These are phyloP conservation scores for Desoria tigrina DNA, from an alignment of 2,888 invertebrate species.

Conservation along the genomic window DNA sequence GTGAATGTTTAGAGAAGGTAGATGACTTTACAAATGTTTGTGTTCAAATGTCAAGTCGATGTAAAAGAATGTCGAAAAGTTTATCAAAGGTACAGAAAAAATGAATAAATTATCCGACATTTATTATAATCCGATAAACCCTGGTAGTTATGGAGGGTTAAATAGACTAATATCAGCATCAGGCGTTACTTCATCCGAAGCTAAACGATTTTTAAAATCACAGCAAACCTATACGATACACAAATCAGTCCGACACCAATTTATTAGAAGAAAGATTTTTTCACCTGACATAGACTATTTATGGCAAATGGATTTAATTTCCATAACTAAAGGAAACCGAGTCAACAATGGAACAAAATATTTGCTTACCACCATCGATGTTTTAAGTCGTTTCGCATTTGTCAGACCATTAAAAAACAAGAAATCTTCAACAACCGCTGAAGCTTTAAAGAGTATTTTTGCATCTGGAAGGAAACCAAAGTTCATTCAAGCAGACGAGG, in stretches of 20 bases:
- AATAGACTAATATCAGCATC: conserved; percentile 4
- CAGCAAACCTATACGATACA: conserved; percentile 3
- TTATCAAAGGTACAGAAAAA: background rate
- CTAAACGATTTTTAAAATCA: background rate
- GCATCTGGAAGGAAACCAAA: conserved; percentile 7
- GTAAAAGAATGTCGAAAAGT: background rate
- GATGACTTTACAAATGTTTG: conserved; percentile 1
- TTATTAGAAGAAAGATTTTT: background rate
- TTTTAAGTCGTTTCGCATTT: conserved; percentile 44
- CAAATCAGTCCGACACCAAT: background rate
- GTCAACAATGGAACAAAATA: conserved; percentile 30
- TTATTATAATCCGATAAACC: conserved; percentile 17
- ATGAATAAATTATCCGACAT: background rate
- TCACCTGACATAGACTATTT: conserved; percentile 25
- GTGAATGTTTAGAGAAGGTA: background rate
- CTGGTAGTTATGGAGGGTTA: conserved; percentile 18
- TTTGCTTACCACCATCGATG: conserved; percentile 41
- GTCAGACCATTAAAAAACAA: conserved; percentile 39
- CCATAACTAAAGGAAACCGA: conserved; percentile 16
- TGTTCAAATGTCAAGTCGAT: conserved; percentile 1
- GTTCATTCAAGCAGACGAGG: conserved; percentile 30
- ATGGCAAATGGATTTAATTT: conserved; percentile 32
- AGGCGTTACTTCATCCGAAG: background rate
- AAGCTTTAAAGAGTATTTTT: conserved; percentile 34
- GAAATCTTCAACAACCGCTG: conserved; percentile 14